Evolutionary conservation across 2,113 vertebrate genomes (phyloP).

Genomic region (Lipotes vexillifer): DNA sequence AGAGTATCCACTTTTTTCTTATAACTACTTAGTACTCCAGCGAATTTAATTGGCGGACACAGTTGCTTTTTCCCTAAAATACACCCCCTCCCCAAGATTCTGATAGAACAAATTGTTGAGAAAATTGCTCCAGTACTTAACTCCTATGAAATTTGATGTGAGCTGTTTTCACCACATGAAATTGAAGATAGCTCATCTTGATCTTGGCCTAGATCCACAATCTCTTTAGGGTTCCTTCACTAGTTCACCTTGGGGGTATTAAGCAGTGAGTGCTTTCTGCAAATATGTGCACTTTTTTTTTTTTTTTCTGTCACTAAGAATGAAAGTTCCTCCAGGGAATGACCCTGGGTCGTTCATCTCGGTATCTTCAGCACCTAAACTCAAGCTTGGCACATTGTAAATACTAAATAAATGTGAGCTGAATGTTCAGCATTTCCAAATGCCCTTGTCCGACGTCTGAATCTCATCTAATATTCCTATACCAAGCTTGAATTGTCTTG

Average conservation of each 20-base stretch:
- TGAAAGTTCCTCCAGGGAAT: not conserved
- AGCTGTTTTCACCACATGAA: constrained; percentile 41
- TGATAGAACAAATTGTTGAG: not conserved
- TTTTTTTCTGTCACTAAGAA: not conserved
- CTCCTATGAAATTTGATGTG: not conserved
- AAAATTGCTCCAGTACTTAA: not conserved
- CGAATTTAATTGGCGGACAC: not conserved
- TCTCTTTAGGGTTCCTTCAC: constrained; percentile 48
- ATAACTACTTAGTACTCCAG: not conserved
- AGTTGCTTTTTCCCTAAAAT: not conserved
- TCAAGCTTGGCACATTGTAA: not conserved
- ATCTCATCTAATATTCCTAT: not conserved
- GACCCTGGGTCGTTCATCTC: not conserved
- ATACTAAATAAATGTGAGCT: not conserved
- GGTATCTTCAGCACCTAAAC: not conserved
- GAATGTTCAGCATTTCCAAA: not conserved
- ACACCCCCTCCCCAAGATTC: not conserved
- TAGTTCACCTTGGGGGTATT: not conserved
- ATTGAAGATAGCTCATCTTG: constrained; percentile 35
- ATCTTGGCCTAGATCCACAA: constrained; percentile 42
- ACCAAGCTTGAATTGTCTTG: not conserved
- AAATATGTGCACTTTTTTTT: constrained; percentile 26
- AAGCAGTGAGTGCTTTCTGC: constrained; percentile 16
- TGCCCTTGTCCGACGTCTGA: not conserved
- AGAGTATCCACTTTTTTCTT: not conserved